phyloP scores from a whole-genome alignment of 2,797 vertebrate genomes.

The Enteromius anoplus region DNA sequence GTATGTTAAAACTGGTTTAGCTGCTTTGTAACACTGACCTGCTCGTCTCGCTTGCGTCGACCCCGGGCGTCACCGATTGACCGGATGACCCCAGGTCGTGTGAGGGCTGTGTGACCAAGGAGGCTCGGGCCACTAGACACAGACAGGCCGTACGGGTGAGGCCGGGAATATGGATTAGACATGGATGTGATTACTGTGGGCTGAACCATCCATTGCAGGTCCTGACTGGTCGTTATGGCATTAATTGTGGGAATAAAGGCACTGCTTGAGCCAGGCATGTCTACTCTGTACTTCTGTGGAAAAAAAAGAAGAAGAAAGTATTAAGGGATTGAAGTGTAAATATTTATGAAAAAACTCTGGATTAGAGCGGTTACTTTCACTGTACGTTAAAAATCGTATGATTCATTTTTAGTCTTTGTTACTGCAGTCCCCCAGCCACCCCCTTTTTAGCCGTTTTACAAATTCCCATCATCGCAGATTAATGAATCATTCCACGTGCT shows the following conservation, averaged over 20 bases:
- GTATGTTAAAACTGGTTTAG: not conserved
- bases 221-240: conserved; percentile 99
- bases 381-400: not conserved
- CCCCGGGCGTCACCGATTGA: conserved; percentile 92
- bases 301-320: not conserved
- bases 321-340: not conserved
- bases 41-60: conserved; percentile 92
- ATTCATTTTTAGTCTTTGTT: conserved; percentile 27
- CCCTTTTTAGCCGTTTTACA: conserved; percentile 40
- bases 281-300: conserved; percentile 93
- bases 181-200: conserved; percentile 99
- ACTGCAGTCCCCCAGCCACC: conserved; percentile 13
- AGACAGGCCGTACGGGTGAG: conserved; percentile 91
- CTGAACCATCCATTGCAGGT: conserved; percentile 99
- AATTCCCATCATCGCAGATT: conserved; percentile 41
- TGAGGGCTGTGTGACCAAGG: conserved; percentile 86
- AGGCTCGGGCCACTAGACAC: conserved; percentile 86
- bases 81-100: conserved; percentile 95
- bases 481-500: conserved; percentile 56
- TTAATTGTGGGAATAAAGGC: conserved; percentile 99
- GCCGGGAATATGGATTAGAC: conserved; percentile 94
- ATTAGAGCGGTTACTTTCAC: conserved; percentile 1
- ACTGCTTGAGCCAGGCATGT: conserved; percentile 99
- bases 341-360: not conserved
- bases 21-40: conserved; percentile 77